phyloP scores from a whole-genome alignment of 1,140 invertebrate species.

The Drosophila pseudoobscura region DNA sequence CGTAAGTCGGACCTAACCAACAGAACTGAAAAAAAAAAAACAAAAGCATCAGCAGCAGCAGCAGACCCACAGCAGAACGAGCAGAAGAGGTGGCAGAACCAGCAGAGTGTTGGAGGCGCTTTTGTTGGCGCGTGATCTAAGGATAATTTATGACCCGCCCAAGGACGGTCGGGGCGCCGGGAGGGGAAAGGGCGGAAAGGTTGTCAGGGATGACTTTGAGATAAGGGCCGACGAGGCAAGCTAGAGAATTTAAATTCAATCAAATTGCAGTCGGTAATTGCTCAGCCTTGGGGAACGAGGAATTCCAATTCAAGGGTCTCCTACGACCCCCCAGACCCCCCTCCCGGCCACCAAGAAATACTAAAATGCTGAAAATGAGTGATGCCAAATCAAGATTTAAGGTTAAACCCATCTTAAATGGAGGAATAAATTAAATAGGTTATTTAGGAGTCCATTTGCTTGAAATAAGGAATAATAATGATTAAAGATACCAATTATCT shows the following conservation, averaged over 20 bases:
- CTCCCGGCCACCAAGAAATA: too few species aligned
- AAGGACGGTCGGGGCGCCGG: neutral
- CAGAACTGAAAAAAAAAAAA: slow-evolving; percentile 17
- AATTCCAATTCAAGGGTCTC: neutral
- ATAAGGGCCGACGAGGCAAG: slow-evolving; percentile 36
- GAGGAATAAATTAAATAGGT: neutral
- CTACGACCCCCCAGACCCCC: too few species aligned
- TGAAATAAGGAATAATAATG: too few species aligned
- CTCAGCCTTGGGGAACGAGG: slow-evolving; percentile 30
- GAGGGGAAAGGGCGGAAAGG: neutral
- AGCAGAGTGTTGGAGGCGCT: slow-evolving; percentile 33
- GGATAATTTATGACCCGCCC: slow-evolving; percentile 52
- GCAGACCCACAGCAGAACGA: neutral
- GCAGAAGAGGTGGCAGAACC: neutral
- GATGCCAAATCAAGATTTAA: too few species aligned
- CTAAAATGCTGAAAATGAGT: too few species aligned
- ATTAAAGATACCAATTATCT: too few species aligned
- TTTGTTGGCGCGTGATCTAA: slow-evolving; percentile 61
- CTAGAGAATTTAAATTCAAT: slow-evolving; percentile 49
- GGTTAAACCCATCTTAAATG: too few species aligned
- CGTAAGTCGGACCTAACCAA: slow-evolving; percentile 27
- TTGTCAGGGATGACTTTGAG: slow-evolving; percentile 39
- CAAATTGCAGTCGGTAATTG: slow-evolving; percentile 46
- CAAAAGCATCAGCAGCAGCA: neutral
- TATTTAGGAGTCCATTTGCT: neutral